Conservation (phyloP, 2,113 vertebrate species). For the Microcebus ravelobensis region DNA sequence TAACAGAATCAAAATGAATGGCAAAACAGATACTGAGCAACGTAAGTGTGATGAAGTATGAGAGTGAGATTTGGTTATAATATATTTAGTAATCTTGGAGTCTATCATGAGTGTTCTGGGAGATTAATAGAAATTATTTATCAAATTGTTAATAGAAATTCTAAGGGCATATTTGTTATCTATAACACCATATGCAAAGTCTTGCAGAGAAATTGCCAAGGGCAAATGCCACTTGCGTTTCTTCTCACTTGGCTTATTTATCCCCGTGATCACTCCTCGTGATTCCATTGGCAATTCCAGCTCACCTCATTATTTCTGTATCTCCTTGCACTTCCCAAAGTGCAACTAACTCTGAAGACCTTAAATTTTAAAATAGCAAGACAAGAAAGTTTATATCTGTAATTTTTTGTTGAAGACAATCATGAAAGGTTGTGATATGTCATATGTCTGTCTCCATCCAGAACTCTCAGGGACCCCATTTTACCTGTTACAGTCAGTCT, state of each 20-base stretch:
- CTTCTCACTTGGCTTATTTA: neutral
- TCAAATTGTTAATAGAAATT: slow-evolving; percentile 20
- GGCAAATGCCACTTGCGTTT: neutral
- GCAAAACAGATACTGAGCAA: neutral
- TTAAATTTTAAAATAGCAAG: neutral
- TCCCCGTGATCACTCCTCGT: neutral
- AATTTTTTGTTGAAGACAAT: neutral
- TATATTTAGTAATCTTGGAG: neutral
- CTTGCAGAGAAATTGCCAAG: neutral
- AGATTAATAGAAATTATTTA: neutral
- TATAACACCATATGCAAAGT: neutral
- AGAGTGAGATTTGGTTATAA: neutral
- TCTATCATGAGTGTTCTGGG: neutral
- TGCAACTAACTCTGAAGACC: neutral
- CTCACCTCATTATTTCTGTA: neutral
- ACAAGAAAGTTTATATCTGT: neutral
- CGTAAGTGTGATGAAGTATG: neutral
- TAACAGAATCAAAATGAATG: neutral
- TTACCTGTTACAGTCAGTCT: neutral
- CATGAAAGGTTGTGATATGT: neutral
- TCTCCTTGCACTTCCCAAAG: neutral
- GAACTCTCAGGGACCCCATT: neutral
- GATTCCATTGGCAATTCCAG: neutral
- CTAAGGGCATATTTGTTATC: neutral
- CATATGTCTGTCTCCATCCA: neutral